These are phyloP conservation scores for Raja brachyura DNA, from an alignment of 2,113 vertebrate species.

Conservation along the genomic window DNA sequence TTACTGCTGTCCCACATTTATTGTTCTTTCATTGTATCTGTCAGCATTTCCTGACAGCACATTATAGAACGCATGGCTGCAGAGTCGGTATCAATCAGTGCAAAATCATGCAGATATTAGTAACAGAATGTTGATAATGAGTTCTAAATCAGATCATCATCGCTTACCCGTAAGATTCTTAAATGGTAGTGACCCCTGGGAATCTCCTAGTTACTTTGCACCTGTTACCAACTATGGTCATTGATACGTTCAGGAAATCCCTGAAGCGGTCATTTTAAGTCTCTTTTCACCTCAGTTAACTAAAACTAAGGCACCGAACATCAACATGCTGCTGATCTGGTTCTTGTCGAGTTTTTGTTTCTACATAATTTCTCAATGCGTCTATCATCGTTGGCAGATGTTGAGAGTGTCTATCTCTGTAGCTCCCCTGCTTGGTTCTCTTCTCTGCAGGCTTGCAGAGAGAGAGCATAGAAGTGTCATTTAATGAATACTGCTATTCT, in stretches of 20 bases:
- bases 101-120: slow-evolving; percentile 66
- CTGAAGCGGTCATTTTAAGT: slow-evolving; percentile 10
- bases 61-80: slow-evolving; percentile 66
- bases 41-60: slow-evolving; percentile 70
- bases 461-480: slow-evolving; percentile 98
- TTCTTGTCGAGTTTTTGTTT: slow-evolving; percentile 87
- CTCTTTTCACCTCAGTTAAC: slow-evolving; percentile 30
- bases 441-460: slow-evolving; percentile 93
- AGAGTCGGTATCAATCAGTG: slow-evolving; percentile 69
- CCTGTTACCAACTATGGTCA: slow-evolving; percentile 47
- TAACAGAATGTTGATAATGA: slow-evolving; percentile 65
- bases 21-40: slow-evolving; percentile 72
- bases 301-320: slow-evolving; percentile 41
- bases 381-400: slow-evolving; percentile 83
- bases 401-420: slow-evolving; percentile 86
- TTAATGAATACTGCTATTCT: slow-evolving; percentile 97
- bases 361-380: slow-evolving; percentile 85
- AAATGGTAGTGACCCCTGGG: slow-evolving; percentile 52
- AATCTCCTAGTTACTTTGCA: slow-evolving; percentile 49
- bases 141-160: slow-evolving; percentile 64
- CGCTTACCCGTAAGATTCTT: slow-evolving; percentile 55
- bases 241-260: neutral
- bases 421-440: slow-evolving; percentile 87
- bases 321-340: slow-evolving; percentile 75
- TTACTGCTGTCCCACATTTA: slow-evolving; percentile 68